Evolutionary conservation across 1,140 invertebrate species (phyloP).

Genomic region (Ladona fulva): DNA sequence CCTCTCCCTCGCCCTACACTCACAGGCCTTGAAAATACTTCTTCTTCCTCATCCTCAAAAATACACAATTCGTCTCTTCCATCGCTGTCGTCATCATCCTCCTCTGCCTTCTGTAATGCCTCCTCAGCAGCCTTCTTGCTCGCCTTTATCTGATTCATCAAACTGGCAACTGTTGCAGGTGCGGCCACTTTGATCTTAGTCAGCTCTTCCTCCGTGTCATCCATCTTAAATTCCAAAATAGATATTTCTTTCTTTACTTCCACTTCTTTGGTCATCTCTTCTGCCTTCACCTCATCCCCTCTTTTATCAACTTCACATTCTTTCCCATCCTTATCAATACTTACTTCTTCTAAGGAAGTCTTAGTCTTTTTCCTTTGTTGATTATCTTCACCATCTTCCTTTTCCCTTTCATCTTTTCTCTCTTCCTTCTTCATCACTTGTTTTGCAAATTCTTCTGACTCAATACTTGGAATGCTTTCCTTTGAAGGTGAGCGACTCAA

Average conservation of each 20-base stretch:
- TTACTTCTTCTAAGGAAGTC: background rate
- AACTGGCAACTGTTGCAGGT: background rate
- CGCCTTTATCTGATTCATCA: background rate
- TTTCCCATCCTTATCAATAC: conserved; percentile 5
- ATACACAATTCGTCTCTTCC: conserved; percentile 12
- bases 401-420: conserved; percentile 21
- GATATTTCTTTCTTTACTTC: conserved; percentile 27
- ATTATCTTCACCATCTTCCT: conserved; percentile 25
- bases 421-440: conserved; percentile 23
- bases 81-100: conserved; percentile 21
- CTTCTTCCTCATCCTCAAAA: background rate
- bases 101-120: background rate
- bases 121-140: background rate
- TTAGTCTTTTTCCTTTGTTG: conserved; percentile 23
- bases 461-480: no score
- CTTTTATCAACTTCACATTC: conserved; percentile 18
- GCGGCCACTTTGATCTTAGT: background rate
- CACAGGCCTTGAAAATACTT: background rate
- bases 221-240: background rate
- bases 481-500: no score
- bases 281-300: conserved; percentile 20
- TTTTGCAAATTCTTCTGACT: background rate
- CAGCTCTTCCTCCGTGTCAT: background rate
- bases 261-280: conserved; percentile 23
- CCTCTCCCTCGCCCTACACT: background rate